Base-by-base conservation (phyloP, 1,140 invertebrate genomes). In the Arion vulgaris region DNA sequence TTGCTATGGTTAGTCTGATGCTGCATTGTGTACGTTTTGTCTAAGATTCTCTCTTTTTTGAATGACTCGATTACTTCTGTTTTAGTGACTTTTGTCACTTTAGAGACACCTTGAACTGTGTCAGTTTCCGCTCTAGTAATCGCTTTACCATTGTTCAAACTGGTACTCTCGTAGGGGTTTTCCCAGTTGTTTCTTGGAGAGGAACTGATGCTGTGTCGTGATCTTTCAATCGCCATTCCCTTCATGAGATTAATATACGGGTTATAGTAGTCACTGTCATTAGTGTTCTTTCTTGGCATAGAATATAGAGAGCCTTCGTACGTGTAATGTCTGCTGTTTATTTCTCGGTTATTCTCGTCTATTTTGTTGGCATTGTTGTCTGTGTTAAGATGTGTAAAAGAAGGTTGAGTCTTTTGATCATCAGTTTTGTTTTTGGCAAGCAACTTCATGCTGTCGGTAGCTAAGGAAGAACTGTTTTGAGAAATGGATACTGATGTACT, bases 401-500 rank as follows among this genome's bases (percentile, higher is more conserved):
- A 53, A 1, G 80, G 34, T 0, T 17, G 23, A 39, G 49, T 82
- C 45, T 85, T 85, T 68, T 85, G 76, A 72, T 85, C 84, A 49
- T 85, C 84, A 26, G 84, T 85, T 73, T 82, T 85, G 77, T 85
- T 85, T 49, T 82, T 85, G 38, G 69, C 38, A 39, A 85, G 81
- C 26, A 84, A 26, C 71, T 84, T 84, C 77, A 85, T 85, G 73
- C 80, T 85, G 77, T 85, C 84, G 0, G 84, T 85, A 41, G 83
- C 83, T 7, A 80, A 84, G 7, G 36, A 26, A 11, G 32, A 39
- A 71, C 11, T 81, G 23, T 34, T 72, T 39, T 73, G 49, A 36
- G n/a, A 45, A n/a, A 32, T 49, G 15, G 69, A 39, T 23, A 81
- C 41, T 28, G 34, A 19, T 49, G 80, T 34, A 17, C 69, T 53